Evolutionary conservation across 2,888 invertebrate species (phyloP), one percentile per base, ranked within the genome.

Genomic region (Gortyna flavago): DNA sequence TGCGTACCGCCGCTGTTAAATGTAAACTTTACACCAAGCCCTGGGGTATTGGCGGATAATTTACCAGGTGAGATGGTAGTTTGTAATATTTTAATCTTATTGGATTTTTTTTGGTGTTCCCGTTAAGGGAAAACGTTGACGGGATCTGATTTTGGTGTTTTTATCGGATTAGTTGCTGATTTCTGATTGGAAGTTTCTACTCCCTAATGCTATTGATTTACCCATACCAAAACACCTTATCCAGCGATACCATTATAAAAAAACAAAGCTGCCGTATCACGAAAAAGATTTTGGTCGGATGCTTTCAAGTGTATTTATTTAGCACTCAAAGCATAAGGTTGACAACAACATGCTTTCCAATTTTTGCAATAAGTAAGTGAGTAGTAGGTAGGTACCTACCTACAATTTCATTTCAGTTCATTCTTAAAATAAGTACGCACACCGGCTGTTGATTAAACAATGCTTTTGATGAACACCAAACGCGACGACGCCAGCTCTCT

Each of bases 381-480:
- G n/a, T 25, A 68, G 41, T 21, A 68, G 54, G n/a, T 38, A 29
- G 48, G n/a, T 25, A 41, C 41, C 16, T 51, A 64, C n/a, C 64
- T 65, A 32, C 35, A 8, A 54, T 25, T 77, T 16, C 57, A 51
- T 25, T 74, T 18, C 71, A 57, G 62, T 70, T 74, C 35, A n/a
- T n/a, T 74, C 25, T 83, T 48, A 48, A 59, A 57, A 84, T 35
- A 59, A 57, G 80, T 35, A 59, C 51, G 3, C 48, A 54, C 75
- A 59, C 61, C 48, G 61, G 35, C 57, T 75, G 91, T 92, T 93
- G 92, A 93, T 93, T 91, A 93, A 94, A 93, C 92, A 91, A 92
- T 90, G 89, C 92, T 91, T 92, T 93, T 94, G 93, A 94, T 93
- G 91, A 93, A 91, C 91, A 85, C 87, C 88, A 84, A 89, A 90